Conservation (phyloP, 2,888 invertebrate genomes). For the Tenthredo notha region DNA sequence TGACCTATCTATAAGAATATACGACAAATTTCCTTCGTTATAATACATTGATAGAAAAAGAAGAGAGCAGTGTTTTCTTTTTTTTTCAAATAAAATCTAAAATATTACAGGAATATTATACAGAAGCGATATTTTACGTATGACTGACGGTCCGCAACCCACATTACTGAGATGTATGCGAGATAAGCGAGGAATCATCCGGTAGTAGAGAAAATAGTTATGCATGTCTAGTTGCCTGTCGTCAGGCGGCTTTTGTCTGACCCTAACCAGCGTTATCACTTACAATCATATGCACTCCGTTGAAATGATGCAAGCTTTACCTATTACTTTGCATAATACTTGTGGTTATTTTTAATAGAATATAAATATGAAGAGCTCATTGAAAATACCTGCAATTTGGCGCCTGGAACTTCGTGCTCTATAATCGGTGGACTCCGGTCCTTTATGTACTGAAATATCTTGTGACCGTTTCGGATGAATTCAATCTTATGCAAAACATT, state of each 20-base stretch:
- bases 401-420: conserved; percentile 81
- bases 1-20: background rate
- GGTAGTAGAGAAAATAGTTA: background rate
- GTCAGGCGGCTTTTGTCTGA: conserved; percentile 1
- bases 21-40: background rate
- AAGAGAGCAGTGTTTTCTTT: background rate
- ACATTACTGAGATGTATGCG: too few relatives aligned
- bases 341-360: background rate
- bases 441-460: conserved; percentile 90
- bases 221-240: background rate
- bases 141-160: too few relatives aligned
- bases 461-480: conserved; percentile 85
- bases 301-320: background rate
- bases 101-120: background rate
- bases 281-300: background rate
- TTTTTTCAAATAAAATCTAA: background rate
- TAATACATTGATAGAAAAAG: background rate
- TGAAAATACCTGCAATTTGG: conserved; percentile 25
- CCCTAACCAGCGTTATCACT: background rate
- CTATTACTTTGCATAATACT: background rate
- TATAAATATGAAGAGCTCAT: background rate
- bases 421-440: conserved; percentile 88
- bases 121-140: background rate
- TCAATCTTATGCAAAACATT: conserved; percentile 90
- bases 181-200: too few relatives aligned